Base-by-base conservation (phyloP, 2,113 vertebrate genomes). In the Pygoscelis antarcticus region DNA sequence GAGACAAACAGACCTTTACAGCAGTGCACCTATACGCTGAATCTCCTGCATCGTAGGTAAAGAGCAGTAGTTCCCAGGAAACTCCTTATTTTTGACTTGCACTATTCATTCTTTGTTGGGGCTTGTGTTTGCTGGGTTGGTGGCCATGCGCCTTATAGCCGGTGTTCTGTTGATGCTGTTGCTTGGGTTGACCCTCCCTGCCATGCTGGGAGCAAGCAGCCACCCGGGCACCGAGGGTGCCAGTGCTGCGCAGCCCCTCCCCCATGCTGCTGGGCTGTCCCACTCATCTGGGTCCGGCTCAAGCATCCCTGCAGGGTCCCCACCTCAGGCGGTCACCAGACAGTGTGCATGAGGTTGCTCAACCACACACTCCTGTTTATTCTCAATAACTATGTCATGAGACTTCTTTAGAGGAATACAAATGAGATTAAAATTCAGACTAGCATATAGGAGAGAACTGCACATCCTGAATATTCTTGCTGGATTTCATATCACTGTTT, bases 251-350 rank as follows among this genome's bases (percentile, higher is more conserved):
- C 32, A 12, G 22, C 22, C 25, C 47, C 9, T 55, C 49, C 57
- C 57, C 19, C 23, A 23, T 2, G 6, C 9, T 27, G 10, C 38
- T 27, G 38, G 18, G 29, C 51, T 69, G 30, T 40, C 47, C 26
- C 26, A 13, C 17, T 13, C 16, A 3, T 30, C 36, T 19, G 26
- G 6, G 25, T 11, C 21, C 0, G 1, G 25, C 51, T 32, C 2
- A 1, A 52, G 47, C 62, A 47, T 25, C 38, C 20, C 71, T 30
- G 20, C 62, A 36, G 40, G 5, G 10, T 61, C 6, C 16, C 46
- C 38, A 7, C 21, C 22, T 20, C 5, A 1, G 22, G 27, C 15
- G 4, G 12, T 46, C 34, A 40, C 46, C 16, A 17, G 40, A 62
- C 11, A 32, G 5, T 4, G 27, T 14, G 23, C 30, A 4, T 44